Evolutionary conservation across 2,888 invertebrate species (phyloP), one percentile per base, ranked within the genome.

Genomic region (Eurois occulta): DNA sequence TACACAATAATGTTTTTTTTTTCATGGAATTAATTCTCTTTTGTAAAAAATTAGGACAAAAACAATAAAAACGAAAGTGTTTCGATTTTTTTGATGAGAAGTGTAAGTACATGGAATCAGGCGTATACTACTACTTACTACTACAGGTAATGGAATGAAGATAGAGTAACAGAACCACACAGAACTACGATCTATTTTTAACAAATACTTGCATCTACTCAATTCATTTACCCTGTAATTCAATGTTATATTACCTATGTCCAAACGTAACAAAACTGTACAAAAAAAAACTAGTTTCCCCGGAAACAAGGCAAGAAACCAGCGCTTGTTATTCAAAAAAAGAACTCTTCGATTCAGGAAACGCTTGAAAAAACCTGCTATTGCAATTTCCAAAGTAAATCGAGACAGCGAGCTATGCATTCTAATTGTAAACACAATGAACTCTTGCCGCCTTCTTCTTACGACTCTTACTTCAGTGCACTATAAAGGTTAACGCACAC

Each of bases 401-500:
- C 87, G 87, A 88, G 81, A 85, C 70, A 86, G 85, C 88, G 74
- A 85, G 88, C 91, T 89, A 90, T 93, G 92, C 91, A 92, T 92
- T 92, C 90, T 92, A 93, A 93, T 92, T 90, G 91, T 88, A 83
- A 77, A 82, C 78, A 88, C 85, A 90, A 92, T 88, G 86, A 89
- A 90, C 80, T 76, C 81, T 81, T 81, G 67, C 79, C 48, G 71
- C 79, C 60, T 75, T 81, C 78, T 77, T 70, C 64, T 79, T 75
- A 82, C 81, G 75, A 86, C 79, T 81, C 75, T 85, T 82, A 78
- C 75, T 80, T 64, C 55, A 60, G 38, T 72, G 32, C 43, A 70
- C 52, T 67, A 52, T 58, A 55, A 65, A 65, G 65, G 1, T 28
- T n/a, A 41, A 41, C 65, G 4, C 18, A 8, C 65, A 65, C n/a